Percentiles rank a stretch among this genome's conserved stretches.
Conservation (phyloP, 2,888 invertebrate species). For the Monoplex corrugatus region DNA sequence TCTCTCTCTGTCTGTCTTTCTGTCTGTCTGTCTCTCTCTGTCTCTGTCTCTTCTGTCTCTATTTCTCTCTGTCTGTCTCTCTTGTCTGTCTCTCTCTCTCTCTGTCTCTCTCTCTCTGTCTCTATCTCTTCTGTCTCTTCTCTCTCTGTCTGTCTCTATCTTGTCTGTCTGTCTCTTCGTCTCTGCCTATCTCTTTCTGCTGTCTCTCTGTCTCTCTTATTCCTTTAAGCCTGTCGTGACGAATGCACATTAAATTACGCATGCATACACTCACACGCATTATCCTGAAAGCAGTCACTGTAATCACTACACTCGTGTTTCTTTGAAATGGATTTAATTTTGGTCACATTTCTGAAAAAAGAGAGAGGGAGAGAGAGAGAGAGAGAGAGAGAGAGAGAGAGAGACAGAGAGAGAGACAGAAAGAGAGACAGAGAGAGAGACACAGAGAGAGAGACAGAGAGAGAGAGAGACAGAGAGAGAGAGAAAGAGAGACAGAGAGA, state of each 20-base stretch:
- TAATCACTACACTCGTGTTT: no score
- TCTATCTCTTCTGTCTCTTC: not conserved
- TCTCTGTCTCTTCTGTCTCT: no score
- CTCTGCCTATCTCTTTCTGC: not conserved
- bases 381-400: no score
- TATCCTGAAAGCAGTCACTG: no score
- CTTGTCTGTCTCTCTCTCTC: not conserved
- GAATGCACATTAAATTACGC: no score
- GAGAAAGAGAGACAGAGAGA: not conserved
- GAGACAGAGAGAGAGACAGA: no score
- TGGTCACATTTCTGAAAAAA: no score
- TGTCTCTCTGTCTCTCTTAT: not conserved
- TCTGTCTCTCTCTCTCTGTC: constrained; percentile 4
- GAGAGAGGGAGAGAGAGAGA: no score
- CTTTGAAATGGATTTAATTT: not conserved
- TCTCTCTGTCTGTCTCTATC: not conserved
- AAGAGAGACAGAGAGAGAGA: not conserved
- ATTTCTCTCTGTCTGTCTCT: no score
- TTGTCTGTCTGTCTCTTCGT: no score
- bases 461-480: not conserved
- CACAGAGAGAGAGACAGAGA: not conserved
- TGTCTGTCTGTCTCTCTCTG: not conserved
- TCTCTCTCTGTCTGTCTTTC: not conserved
- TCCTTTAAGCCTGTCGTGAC: no score
- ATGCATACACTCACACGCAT: no score